Conservation (phyloP, 2,888 invertebrate species). For the Lithodes maja region DNA sequence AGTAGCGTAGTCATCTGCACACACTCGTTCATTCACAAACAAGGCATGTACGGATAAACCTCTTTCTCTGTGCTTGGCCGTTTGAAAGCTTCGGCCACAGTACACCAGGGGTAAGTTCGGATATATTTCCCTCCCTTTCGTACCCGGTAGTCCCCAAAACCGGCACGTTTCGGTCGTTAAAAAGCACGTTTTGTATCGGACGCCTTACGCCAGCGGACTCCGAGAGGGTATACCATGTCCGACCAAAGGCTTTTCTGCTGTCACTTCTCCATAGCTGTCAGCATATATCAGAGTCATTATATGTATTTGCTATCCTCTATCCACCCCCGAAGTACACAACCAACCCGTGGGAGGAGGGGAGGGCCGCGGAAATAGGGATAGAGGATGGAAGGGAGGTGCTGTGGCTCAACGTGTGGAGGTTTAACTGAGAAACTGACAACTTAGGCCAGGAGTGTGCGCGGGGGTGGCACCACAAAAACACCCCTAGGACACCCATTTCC, state of each 20-base stretch:
- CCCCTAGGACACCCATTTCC: not conserved
- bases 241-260: no score
- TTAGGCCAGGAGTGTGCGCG: not conserved
- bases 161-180: not conserved
- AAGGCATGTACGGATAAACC: not conserved
- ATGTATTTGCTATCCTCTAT: not conserved
- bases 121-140: not conserved
- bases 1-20: slow-evolving; percentile 1
- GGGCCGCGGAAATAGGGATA: not conserved
- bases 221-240: not conserved
- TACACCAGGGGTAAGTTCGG: not conserved
- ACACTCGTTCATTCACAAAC: not conserved
- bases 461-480: not conserved
- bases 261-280: no score
- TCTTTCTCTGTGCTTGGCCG: not conserved
- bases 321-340: not conserved
- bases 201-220: not conserved
- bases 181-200: not conserved
- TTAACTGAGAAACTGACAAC: not conserved
- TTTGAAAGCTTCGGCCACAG: not conserved
- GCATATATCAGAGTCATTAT: no score
- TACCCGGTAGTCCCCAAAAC: not conserved
- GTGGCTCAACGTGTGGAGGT: not conserved
- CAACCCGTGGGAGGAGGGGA: not conserved
- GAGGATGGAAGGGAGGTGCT: not conserved